Percentiles rank a stretch among this genome's conserved stretches.
phyloP scores from a whole-genome alignment of 2,797 vertebrate species.

The Euthynnus affinis region DNA sequence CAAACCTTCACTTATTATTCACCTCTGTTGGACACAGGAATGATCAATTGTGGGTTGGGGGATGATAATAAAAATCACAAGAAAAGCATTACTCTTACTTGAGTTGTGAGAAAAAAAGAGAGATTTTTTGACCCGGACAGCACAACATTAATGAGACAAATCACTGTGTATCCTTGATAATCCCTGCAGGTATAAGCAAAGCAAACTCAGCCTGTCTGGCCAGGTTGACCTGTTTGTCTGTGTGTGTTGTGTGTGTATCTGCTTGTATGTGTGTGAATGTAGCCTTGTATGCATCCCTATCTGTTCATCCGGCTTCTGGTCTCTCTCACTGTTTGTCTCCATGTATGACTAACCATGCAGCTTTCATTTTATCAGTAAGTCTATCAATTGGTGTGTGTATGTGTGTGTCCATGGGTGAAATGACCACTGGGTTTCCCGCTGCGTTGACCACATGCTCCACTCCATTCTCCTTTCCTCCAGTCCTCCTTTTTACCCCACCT shows the following conservation, averaged over 20 bases:
- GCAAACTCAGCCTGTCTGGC: slow-evolving; percentile 41
- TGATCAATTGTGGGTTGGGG: slow-evolving; percentile 46
- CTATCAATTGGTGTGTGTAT: slow-evolving; percentile 59
- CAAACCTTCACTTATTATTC: slow-evolving; percentile 53
- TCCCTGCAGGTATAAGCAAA: slow-evolving; percentile 35
- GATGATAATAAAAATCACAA: slow-evolving; percentile 49
- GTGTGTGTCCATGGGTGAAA: slow-evolving; percentile 81
- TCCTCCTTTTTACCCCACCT: slow-evolving; percentile 58
- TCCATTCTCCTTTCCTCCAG: slow-evolving; percentile 48
- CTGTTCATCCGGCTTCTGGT: slow-evolving; percentile 55
- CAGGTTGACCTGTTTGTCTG: slow-evolving; percentile 47
- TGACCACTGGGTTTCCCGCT: slow-evolving; percentile 74
- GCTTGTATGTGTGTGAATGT: not conserved
- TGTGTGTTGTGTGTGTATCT: slow-evolving; percentile 12
- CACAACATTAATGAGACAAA: slow-evolving; percentile 63
- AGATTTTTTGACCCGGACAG: slow-evolving; percentile 40
- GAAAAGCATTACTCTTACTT: slow-evolving; percentile 59
- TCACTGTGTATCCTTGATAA: slow-evolving; percentile 56
- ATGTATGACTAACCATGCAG: slow-evolving; percentile 73
- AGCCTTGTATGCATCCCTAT: slow-evolving; percentile 37
- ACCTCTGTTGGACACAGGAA: slow-evolving; percentile 41
- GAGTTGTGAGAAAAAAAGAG: slow-evolving; percentile 22
- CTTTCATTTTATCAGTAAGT: slow-evolving; percentile 65
- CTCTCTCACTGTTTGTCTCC: slow-evolving; percentile 64
- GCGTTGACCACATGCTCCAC: slow-evolving; percentile 72